phyloP scores from a whole-genome alignment of 1,140 invertebrate species.

The Theocolax elegans region DNA sequence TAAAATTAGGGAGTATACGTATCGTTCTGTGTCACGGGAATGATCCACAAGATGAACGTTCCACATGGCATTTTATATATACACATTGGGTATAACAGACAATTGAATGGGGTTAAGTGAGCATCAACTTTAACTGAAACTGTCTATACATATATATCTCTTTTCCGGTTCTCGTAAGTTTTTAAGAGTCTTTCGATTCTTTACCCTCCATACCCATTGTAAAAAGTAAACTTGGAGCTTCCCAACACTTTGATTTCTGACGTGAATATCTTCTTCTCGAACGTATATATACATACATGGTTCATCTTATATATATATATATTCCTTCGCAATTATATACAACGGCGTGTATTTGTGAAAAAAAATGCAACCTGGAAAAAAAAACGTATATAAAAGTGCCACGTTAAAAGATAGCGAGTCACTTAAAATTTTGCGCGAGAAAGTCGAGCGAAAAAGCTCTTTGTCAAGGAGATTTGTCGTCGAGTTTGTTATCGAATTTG shows the following conservation, averaged over 20 bases:
- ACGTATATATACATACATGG: too few species aligned
- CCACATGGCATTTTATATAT: neutral
- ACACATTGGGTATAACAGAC: conserved; percentile 15
- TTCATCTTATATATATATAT: too few species aligned
- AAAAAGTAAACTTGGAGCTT: conserved; percentile 20
- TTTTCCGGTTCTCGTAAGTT: conserved; percentile 27
- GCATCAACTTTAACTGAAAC: conserved; percentile 46
- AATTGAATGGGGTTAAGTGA: conserved; percentile 50
- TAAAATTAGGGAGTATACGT: conserved; percentile 4
- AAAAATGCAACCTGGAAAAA: too few species aligned
- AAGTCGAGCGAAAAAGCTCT: neutral
- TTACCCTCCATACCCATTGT: too few species aligned
- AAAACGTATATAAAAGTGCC: too few species aligned
- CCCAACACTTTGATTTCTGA: neutral
- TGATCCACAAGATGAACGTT: conserved; percentile 4
- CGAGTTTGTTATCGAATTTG: neutral
- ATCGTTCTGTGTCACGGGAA: neutral
- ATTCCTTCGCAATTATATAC: too few species aligned
- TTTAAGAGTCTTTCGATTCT: conserved; percentile 20
- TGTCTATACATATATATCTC: neutral
- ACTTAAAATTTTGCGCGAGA: neutral
- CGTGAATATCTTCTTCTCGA: neutral
- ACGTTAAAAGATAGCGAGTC: neutral
- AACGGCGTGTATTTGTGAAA: too few species aligned
- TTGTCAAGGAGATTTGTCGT: neutral